Percentiles rank a stretch among this genome's conserved stretches.
Evolutionary conservation across 2,113 vertebrate species (phyloP).

Genomic region (Notiomystis cincta): DNA sequence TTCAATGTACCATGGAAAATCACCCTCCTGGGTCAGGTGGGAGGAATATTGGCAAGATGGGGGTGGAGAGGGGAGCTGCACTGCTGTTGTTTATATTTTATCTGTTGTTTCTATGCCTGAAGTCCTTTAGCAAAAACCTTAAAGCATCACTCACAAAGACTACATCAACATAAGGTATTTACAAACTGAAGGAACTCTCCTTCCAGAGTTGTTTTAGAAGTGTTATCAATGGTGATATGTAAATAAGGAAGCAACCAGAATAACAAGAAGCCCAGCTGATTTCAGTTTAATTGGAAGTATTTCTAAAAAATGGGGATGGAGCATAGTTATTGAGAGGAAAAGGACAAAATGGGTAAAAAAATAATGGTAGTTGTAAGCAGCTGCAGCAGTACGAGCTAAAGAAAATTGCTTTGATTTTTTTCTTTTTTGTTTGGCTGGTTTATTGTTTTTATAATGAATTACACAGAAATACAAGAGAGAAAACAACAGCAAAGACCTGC

Average conservation of each 20-base stretch:
- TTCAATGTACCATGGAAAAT: not conserved
- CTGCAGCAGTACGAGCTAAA: not conserved
- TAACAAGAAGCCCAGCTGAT: not conserved
- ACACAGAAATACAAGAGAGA: not conserved
- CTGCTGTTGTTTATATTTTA: not conserved
- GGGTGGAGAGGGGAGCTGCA: not conserved
- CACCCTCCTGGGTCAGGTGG: not conserved
- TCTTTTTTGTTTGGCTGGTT: not conserved
- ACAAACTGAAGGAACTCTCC: not conserved
- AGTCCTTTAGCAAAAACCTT: not conserved
- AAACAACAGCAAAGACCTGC: not conserved
- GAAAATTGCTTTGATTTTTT: not conserved
- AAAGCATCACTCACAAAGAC: not conserved
- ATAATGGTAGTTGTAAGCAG: not conserved
- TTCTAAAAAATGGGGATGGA: not conserved
- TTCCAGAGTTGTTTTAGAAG: not conserved
- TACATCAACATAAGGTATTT: not conserved
- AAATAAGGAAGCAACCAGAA: conserved; percentile 1
- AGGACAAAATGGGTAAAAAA: not conserved
- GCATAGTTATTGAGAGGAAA: not conserved
- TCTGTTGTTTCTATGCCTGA: not conserved
- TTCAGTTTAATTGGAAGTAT: not conserved
- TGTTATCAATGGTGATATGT: not conserved
- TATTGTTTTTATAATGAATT: conserved; percentile 47
- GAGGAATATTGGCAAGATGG: not conserved